Evolutionary conservation across 2,113 vertebrate species (phyloP).

Genomic region (Dasyornis broadbenti): DNA sequence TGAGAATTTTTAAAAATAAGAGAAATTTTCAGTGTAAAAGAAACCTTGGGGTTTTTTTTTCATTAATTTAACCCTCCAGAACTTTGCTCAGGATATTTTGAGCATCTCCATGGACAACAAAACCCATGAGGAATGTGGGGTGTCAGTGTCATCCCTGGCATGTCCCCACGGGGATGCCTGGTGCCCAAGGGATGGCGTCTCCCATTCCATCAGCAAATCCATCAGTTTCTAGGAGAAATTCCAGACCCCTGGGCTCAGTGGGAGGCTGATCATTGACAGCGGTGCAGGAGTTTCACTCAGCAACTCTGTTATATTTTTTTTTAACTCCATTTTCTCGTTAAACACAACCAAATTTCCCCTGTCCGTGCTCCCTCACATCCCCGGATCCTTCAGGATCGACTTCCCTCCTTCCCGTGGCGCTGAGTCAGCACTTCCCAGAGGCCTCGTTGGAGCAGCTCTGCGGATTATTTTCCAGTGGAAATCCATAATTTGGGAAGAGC

Average conservation of each 20-base stretch:
- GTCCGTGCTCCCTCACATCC: not conserved
- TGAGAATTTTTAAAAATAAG: not conserved
- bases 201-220: not conserved
- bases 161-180: not conserved
- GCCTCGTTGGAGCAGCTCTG: not conserved
- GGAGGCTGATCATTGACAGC: not conserved
- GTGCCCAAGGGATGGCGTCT: fast-evolving
- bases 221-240: not conserved
- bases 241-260: not conserved
- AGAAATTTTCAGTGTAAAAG: not conserved
- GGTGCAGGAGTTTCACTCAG: not conserved
- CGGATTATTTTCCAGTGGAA: not conserved
- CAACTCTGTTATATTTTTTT: not conserved
- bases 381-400: not conserved
- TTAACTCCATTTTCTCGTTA: not conserved
- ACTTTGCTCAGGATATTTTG: not conserved
- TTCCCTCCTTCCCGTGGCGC: not conserved
- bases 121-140: not conserved
- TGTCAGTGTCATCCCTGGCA: not conserved
- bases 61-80: not conserved
- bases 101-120: fast-evolving
- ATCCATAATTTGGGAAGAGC: not conserved
- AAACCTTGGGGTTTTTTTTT: not conserved
- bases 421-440: not conserved
- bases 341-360: not conserved